Evolutionary conservation across 1,140 invertebrate genomes (phyloP), one percentile per base, ranked within the genome.

Genomic region (Pissodes strobi): DNA sequence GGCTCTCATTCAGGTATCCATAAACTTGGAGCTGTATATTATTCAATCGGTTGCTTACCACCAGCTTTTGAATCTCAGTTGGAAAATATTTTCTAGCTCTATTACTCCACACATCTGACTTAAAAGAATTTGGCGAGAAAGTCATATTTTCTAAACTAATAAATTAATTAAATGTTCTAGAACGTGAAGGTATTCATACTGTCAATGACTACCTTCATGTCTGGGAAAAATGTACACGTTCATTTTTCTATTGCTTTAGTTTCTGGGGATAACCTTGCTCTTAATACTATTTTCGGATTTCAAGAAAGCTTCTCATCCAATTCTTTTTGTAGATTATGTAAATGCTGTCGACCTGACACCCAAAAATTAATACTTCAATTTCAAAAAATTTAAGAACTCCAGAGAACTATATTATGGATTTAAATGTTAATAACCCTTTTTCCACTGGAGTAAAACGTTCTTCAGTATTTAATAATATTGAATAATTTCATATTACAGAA

Each of bases 31-130:
- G 57, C 46, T 8, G 18, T 59, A n/a, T 59, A 59, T 30, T 46
- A 12, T 18, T 30, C 56, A 48, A 49, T 49, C 21, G 5, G 37
- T 22, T 49, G 25, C 22, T 19, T 60, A n/a, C 43, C 43, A 2
- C n/a, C 19, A 6, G 10, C 0, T 6, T 30, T n/a, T 37, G 15
- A 48, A 23, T 15, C 57, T 21, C 12, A 8, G 19, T 49, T 60
- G 18, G 46, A 60, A 49, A 60, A 60, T 37, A 60, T 60, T 60
- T 60, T 49, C n/a, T 60, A 38, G 13, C 17, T 34, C 17, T 37
- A 1, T 10, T 60, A n/a, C 49, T 38, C 37, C 46, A 60, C 34
- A 19, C 43, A 4, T n/a, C 13, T 21, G 57, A 60, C 19, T 21
- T 48, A 17, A 49, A 48, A 19, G 19, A 51, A 3, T 60, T 60